These are phyloP conservation scores for Hycleus phaleratus DNA, from an alignment of 1,140 invertebrate genomes.

Conservation along the genomic window DNA sequence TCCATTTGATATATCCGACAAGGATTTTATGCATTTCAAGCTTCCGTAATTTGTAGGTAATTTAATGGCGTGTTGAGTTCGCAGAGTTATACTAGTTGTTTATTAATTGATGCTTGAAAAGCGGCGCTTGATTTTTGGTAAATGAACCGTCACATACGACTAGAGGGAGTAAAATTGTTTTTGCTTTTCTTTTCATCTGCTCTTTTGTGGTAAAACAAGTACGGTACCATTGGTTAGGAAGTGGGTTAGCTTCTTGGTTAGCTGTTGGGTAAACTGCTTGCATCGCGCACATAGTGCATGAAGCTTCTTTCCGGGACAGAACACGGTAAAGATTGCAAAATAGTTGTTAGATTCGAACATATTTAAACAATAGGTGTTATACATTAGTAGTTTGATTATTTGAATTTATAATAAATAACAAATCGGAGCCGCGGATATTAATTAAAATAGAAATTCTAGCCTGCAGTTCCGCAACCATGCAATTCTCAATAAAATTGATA, in stretches of 20 bases:
- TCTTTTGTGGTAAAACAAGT: constrained; percentile 3
- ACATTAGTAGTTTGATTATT: background rate
- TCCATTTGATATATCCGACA: too few relatives aligned
- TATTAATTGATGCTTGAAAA: too few relatives aligned
- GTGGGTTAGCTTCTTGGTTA: constrained; percentile 41
- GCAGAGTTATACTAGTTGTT: too few relatives aligned
- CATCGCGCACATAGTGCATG: constrained; percentile 33
- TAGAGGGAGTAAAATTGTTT: too few relatives aligned
- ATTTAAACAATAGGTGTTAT: constrained; percentile 4
- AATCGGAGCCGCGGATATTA: constrained; percentile 22
- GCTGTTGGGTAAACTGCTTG: constrained; percentile 26
- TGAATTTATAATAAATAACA: background rate
- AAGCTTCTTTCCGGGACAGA: constrained; percentile 31
- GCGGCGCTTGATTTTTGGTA: background rate
- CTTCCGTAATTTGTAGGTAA: too few relatives aligned
- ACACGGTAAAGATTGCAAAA: constrained; percentile 31
- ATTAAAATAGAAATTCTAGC: constrained; percentile 6
- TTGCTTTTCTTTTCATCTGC: too few relatives aligned
- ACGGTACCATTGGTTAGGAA: constrained; percentile 38
- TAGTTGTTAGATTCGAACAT: constrained; percentile 27
- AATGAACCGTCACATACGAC: background rate
- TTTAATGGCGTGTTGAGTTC: too few relatives aligned
- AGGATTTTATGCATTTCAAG: too few relatives aligned
- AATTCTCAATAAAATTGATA: background rate
- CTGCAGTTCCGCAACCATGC: constrained; percentile 17